Evolutionary conservation across 2,888 invertebrate genomes (phyloP).

Genomic region (Kryphioiulus occultus): DNA sequence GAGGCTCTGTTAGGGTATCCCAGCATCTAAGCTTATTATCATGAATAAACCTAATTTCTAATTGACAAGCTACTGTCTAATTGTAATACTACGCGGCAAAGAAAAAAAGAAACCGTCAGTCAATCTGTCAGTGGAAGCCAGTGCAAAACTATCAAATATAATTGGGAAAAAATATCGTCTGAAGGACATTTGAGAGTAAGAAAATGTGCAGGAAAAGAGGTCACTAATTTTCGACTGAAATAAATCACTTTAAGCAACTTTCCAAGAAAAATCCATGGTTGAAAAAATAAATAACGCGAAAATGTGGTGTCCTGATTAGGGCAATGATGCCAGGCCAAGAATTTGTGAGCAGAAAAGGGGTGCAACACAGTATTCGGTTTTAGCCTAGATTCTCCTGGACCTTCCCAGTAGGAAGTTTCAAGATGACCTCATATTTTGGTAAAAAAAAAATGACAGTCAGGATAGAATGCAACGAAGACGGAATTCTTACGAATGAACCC

Average conservation of each 20-base stretch:
- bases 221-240: neutral
- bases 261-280: neutral
- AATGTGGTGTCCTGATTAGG: constrained; percentile 30
- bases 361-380: neutral
- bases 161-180: neutral
- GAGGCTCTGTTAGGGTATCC: neutral
- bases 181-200: neutral
- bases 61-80: no score
- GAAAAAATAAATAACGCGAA: neutral
- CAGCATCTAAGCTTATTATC: no score
- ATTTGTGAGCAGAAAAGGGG: constrained; percentile 13
- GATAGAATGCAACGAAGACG: neutral
- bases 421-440: constrained; percentile 8
- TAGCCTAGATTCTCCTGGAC: constrained; percentile 28
- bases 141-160: neutral
- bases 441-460: neutral
- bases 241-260: constrained; percentile 10
- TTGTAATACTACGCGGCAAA: no score
- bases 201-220: neutral
- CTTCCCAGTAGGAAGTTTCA: neutral
- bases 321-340: constrained; percentile 13
- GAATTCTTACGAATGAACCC: neutral
- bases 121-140: neutral
- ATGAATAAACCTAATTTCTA: no score
- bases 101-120: no score